Base-by-base conservation (phyloP, 2,113 vertebrate species). In the Cyphotilapia sp. region DNA sequence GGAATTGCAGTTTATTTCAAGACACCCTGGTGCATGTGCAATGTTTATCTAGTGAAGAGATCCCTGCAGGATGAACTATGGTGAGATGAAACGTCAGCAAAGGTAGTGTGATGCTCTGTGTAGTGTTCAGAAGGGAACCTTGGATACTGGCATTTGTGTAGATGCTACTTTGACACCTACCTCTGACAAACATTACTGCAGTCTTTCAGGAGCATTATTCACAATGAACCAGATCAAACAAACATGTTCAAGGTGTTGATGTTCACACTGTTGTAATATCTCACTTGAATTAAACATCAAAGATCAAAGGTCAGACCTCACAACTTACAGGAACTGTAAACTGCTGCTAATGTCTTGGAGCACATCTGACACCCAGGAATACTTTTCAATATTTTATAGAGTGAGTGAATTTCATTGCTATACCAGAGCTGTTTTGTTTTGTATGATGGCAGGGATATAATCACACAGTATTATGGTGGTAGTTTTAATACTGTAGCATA, bases 381-480 rank as follows among this genome's bases (percentile, higher is more conserved):
- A 35, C 17, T 63, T 35, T 63, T 63, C 31, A 63, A 63, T 63
- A n/a, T 63, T 63, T 63, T 63, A 63, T 35, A 63, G 9, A 63
- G 17, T 35, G 0, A 63, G 31, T 63, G 31, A 35, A n/a, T 35
- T 35, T 4, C 31, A 35, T 11, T 63, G 31, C 9, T 69, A 1
- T 24, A 71, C 0, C 66, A 27, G 38, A 71, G 38, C 22, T 0
- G 35, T 71, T 14, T 42, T 69, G 33, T 69, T 40, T 69, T 40
- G 19, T 69, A 22, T 42, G n/a, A 3, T 71, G 66, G 38, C 66
- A 71, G 38, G 38, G 38, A 71, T 71, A 13, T 42, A 24, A 10
- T 6, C 66, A 71, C 66, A 42, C 66, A 27, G 13, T 45, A 27
- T 71, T 27, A 7, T 1, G 13, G n/a, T 27, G 35, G 13, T 74